Base-by-base conservation (phyloP, 2,888 invertebrate genomes). In the Acanthosepion lycidas region DNA sequence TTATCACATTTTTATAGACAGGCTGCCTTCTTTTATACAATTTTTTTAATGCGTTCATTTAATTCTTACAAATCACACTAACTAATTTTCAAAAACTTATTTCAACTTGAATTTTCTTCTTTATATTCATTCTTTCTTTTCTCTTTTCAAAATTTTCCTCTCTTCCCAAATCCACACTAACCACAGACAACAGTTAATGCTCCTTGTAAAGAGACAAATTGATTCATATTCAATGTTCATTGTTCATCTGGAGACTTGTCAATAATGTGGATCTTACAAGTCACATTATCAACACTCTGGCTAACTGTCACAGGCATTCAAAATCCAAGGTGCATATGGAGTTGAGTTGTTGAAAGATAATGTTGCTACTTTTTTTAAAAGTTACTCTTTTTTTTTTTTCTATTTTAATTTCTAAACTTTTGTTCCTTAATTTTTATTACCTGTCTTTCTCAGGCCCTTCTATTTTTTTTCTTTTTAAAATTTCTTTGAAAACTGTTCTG, bases 221-320 rank as follows among this genome's bases (percentile, higher is more conserved):
- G n/a, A 78, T 78, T 78, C n/a, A 78, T 33, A 78, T 12, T 78
- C 33, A 9, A 15, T 78, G n/a, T 78, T 78, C n/a, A 78, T 33
- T 33, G n/a, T n/a, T 78, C 78, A n/a, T 33, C 78, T 12, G 0
- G 78, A 15, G 4, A 0, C n/a, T 78, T 78, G 12, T 78, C 33
- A 78, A 78, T 78, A 78, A 78, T 9, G n/a, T 78, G n/a, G 78
- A 78, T 78, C n/a, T 78, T 78, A 78, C n/a, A n/a, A 78, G n/a
- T 18, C n/a, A n/a, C n/a, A 78, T n/a, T n/a, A 78, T 78, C 78
- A 78, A 78, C 78, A n/a, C n/a, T 78, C n/a, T 78, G 18, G 78
- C n/a, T 78, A 59, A 59, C 23, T 59, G 59, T 59, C 59, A 59
- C 59, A 59, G 23, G 23, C 59, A 59, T 59, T 23, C 59, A 23